Percentiles rank a stretch among this genome's conserved stretches.
Evolutionary conservation across 2,888 invertebrate genomes (phyloP).

Genomic region (Cheilosia impressa): DNA sequence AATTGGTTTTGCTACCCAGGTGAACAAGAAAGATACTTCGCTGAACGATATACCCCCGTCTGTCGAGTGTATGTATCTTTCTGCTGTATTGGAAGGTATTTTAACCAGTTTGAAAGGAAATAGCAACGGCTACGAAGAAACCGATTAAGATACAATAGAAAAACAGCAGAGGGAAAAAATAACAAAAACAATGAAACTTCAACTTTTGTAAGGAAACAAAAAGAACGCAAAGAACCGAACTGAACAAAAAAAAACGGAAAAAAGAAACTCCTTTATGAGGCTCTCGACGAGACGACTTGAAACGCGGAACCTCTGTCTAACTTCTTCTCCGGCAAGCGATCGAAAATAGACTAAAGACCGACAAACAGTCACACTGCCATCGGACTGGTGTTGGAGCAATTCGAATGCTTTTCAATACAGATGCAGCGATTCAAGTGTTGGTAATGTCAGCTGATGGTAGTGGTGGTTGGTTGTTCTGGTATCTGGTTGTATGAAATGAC

Average conservation of each 20-base stretch:
- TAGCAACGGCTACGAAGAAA: conserved; percentile 19
- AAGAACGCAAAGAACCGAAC: conserved; percentile 12
- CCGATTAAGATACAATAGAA: conserved; percentile 42
- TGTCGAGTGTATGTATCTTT: conserved; percentile 24
- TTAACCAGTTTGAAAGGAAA: conserved; percentile 63
- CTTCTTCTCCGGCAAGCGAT: conserved; percentile 71
- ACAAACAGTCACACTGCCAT: conserved; percentile 32
- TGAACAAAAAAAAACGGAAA: conserved; percentile 29
- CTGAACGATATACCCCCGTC: neutral
- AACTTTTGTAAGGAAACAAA: neutral
- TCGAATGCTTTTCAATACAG: conserved; percentile 41
- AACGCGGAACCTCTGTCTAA: conserved; percentile 66
- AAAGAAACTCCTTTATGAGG: conserved; percentile 44
- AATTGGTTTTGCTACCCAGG: conserved; percentile 32
- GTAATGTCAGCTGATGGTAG: neutral
- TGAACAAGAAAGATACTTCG: conserved; percentile 28
- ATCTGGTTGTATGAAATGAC: conserved; percentile 40
- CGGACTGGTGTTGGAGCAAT: conserved; percentile 47
- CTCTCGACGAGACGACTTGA: conserved; percentile 53
- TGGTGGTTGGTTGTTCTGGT: conserved; percentile 12
- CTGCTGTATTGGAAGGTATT: conserved; percentile 21
- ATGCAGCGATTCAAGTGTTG: conserved; percentile 21
- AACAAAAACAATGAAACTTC: conserved; percentile 31
- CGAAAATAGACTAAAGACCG: conserved; percentile 68
- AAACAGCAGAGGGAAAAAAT: conserved; percentile 1